Conservation (phyloP, 1,140 invertebrate genomes). For the Polyergus mexicanus region DNA sequence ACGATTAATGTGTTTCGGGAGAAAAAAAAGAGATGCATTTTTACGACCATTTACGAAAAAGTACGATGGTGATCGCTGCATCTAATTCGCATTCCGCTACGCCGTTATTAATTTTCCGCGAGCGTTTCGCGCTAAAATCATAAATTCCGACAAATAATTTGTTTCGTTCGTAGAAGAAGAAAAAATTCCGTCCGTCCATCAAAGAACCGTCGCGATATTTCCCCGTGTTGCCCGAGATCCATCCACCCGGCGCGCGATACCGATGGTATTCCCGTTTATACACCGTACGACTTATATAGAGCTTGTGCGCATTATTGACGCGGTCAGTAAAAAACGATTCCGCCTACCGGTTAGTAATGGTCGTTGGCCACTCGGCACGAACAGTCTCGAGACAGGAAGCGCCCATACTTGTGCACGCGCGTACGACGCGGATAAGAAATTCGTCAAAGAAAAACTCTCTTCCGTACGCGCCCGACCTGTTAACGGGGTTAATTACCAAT, state of each 20-base stretch:
- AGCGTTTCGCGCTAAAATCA: not conserved
- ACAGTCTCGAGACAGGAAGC: conserved; percentile 63
- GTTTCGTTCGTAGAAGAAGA: not conserved
- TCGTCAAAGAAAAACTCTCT: conserved; percentile 46
- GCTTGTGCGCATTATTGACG: conserved; percentile 69
- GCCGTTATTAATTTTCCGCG: not conserved
- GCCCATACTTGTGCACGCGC: conserved; percentile 36
- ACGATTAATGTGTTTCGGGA: not conserved
- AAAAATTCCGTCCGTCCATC: too few relatives aligned
- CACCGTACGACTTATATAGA: conserved; percentile 54
- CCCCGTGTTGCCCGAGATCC: conserved; percentile 4
- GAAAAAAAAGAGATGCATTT: not conserved
- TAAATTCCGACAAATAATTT: not conserved
- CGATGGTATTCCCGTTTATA: conserved; percentile 59
- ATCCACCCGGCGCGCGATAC: conserved; percentile 49
- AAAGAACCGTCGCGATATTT: not conserved
- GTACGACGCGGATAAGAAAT: conserved; percentile 58
- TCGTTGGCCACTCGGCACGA: conserved; percentile 47
- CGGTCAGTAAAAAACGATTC: conserved; percentile 64
- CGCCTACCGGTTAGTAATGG: conserved; percentile 53
- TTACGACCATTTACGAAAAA: too few relatives aligned
- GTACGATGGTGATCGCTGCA: not conserved
- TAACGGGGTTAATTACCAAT: conserved; percentile 71
- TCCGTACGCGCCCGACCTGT: conserved; percentile 36
- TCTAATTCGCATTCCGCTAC: not conserved